These are phyloP conservation scores for Homalodisca vitripennis DNA, from an alignment of 1,140 invertebrate genomes.

Conservation along the genomic window DNA sequence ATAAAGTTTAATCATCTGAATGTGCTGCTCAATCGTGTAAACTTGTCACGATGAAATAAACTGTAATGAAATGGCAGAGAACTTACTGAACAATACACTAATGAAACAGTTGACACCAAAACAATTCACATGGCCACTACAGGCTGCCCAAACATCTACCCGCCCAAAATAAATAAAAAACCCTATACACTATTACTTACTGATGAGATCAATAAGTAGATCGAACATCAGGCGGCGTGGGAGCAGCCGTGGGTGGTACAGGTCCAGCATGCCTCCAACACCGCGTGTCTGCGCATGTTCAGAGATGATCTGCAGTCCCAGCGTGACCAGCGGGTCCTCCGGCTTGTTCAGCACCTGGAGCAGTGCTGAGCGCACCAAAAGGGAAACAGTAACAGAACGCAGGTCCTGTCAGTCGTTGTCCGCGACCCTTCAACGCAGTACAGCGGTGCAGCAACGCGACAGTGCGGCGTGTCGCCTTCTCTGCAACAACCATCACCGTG, in stretches of 20 bases:
- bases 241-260: conserved; percentile 70
- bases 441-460: conserved; percentile 57
- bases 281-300: conserved; percentile 64
- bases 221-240: conserved; percentile 80
- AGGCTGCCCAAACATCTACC: too few relatives aligned
- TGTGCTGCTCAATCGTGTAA: too few relatives aligned
- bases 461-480: conserved; percentile 54
- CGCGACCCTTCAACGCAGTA: conserved; percentile 46
- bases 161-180: too few relatives aligned
- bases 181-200: too few relatives aligned
- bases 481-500: too few relatives aligned
- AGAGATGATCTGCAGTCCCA: conserved; percentile 67
- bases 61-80: too few relatives aligned
- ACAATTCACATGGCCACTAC: too few relatives aligned
- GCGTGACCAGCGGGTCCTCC: conserved; percentile 60
- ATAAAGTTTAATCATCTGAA: too few relatives aligned
- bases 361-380: conserved; percentile 70
- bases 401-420: conserved; percentile 61
- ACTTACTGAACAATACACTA: too few relatives aligned
- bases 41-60: too few relatives aligned
- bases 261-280: conserved; percentile 49
- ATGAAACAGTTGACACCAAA: too few relatives aligned
- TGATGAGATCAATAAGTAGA: conserved; percentile 77
- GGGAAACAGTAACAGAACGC: conserved; percentile 84
- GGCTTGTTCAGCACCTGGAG: conserved; percentile 48